Evolutionary conservation across 2,888 invertebrate species (phyloP).

Genomic region (Synergus umbraculus): DNA sequence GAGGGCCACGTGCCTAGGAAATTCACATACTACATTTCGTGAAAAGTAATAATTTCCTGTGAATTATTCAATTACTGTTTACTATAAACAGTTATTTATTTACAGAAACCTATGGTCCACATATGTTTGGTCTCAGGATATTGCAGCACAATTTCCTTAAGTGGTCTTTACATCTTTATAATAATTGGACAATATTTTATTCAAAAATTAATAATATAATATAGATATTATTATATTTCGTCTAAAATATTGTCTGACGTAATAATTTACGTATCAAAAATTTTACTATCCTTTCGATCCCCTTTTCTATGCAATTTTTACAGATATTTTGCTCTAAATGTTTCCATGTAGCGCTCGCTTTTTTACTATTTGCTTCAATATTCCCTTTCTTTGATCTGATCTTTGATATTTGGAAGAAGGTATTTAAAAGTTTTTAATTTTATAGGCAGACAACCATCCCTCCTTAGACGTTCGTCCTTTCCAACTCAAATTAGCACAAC

Average conservation of each 20-base stretch:
- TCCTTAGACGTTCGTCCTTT: slow-evolving; percentile 70
- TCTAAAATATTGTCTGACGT: neutral
- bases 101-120: neutral
- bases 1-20: slow-evolving; percentile 34
- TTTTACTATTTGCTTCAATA: slow-evolving; percentile 4
- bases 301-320: neutral
- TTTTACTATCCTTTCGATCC: neutral
- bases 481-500: slow-evolving; percentile 63
- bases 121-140: neutral
- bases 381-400: neutral
- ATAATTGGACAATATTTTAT: slow-evolving; percentile 11
- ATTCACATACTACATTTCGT: slow-evolving; percentile 8
- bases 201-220: neutral
- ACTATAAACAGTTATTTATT: neutral
- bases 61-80: slow-evolving; percentile 3
- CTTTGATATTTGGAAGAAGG: neutral
- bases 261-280: neutral
- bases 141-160: slow-evolving; percentile 18
- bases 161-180: neutral
- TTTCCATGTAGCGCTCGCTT: neutral
- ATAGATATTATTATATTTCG: neutral
- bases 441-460: slow-evolving; percentile 63
- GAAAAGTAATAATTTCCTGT: slow-evolving; percentile 12
- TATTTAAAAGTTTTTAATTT: neutral
- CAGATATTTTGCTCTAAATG: neutral